Percentiles rank a stretch among this genome's conserved stretches.
Evolutionary conservation across 1,140 invertebrate species (phyloP).

Genomic region (Meloidogyne floridensis): DNA sequence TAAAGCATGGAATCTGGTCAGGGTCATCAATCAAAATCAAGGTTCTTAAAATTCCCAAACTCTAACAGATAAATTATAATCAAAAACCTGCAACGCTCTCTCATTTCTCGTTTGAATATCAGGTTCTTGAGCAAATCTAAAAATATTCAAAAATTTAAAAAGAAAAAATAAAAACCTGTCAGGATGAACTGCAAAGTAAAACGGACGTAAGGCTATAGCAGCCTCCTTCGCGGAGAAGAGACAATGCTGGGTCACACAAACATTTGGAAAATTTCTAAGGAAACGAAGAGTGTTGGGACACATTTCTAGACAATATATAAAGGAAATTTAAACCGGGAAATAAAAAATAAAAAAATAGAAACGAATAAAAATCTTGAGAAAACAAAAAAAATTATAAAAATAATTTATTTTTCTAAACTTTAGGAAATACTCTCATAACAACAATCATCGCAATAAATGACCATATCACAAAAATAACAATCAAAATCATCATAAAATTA

Average conservation of each 20-base stretch:
- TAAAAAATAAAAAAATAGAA: not conserved
- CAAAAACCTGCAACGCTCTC: constrained; percentile 42
- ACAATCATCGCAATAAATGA: constrained; percentile 59
- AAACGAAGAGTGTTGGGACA: not conserved
- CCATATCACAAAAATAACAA: constrained; percentile 58
- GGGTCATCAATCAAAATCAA: too few species aligned
- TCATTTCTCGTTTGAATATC: constrained; percentile 75
- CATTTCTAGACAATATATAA: not conserved
- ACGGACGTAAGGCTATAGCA: constrained; percentile 84
- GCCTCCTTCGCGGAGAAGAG: constrained; percentile 73
- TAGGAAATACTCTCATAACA: constrained; percentile 63
- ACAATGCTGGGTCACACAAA: constrained; percentile 13
- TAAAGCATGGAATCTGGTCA: too few species aligned
- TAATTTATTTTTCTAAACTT: constrained; percentile 34
- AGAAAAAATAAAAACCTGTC: constrained; percentile 69
- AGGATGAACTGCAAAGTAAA: constrained; percentile 91
- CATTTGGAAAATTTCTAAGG: not conserved
- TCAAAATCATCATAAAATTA: constrained; percentile 56
- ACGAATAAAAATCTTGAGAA: not conserved
- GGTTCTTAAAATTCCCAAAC: too few species aligned
- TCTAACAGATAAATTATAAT: constrained; percentile 32
- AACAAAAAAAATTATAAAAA: not conserved
- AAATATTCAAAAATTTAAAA: not conserved
- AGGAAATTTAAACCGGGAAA: not conserved
- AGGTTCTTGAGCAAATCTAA: constrained; percentile 84